Conservation (phyloP, 2,797 vertebrate genomes). For the Sylvia borin region DNA sequence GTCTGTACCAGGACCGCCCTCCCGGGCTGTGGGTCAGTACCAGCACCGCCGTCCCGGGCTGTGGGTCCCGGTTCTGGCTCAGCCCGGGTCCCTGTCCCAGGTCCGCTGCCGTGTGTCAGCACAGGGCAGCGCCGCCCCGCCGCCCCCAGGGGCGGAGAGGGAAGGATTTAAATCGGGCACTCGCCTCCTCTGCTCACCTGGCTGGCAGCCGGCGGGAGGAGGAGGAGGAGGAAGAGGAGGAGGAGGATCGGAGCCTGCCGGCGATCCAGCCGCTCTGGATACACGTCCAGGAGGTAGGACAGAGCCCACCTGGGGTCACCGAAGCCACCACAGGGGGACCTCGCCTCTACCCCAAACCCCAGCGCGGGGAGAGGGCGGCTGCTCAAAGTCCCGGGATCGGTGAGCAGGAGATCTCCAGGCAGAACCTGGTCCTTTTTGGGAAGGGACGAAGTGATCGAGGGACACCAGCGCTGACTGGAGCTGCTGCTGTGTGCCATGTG, state of each 20-base stretch:
- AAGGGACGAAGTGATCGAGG: not conserved
- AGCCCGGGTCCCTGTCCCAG: not conserved
- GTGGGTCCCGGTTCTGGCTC: too few relatives aligned
- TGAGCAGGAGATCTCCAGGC: not conserved
- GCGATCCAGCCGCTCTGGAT: not conserved
- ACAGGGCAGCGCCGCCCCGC: not conserved
- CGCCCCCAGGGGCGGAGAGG: not conserved
- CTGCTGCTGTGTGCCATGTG: fast-evolving
- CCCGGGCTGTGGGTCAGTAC: too few relatives aligned
- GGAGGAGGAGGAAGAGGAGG: not conserved
- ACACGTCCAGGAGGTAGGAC: slow-evolving; percentile 25
- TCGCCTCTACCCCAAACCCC: too few relatives aligned
- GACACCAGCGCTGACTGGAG: not conserved
- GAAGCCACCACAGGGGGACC: not conserved
- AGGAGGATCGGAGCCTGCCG: not conserved
- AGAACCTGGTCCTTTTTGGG: not conserved
- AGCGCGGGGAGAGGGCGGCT: fast-evolving
- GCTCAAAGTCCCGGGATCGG: not conserved
- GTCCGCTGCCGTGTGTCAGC: not conserved
- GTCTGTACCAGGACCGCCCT: too few relatives aligned
- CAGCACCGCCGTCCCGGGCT: too few relatives aligned
- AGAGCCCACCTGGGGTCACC: not conserved
- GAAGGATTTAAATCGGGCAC: not conserved
- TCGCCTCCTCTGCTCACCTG: not conserved
- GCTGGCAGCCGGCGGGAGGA: not conserved